Percentiles rank a stretch among this genome's conserved stretches.
These are phyloP conservation scores for Apodemia zela DNA, from an alignment of 2,888 invertebrate species.

Conservation along the genomic window DNA sequence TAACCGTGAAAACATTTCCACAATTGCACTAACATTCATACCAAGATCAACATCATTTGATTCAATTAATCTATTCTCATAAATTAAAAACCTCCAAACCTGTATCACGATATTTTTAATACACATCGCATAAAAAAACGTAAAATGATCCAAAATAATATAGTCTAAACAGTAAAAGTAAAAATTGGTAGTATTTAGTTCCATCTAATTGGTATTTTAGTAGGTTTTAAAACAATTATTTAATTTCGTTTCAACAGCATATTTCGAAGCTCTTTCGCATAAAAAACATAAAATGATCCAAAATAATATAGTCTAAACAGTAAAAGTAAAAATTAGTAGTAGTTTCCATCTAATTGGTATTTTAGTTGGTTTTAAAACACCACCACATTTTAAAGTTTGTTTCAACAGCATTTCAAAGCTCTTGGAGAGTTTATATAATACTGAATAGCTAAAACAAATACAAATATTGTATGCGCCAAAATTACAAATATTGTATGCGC, in stretches of 20 bases:
- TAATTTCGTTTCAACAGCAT: no score
- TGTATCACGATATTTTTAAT: conserved; percentile 7
- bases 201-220: background rate
- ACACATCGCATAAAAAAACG: background rate
- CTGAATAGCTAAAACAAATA: no score
- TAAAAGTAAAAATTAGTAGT: background rate
- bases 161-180: background rate
- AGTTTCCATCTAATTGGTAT: background rate
- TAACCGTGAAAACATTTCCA: conserved; percentile 63
- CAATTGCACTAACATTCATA: conserved; percentile 54
- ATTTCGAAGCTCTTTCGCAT: no score
- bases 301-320: background rate
- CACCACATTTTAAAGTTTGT: background rate
- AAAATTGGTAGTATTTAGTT: background rate
- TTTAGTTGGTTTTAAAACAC: background rate
- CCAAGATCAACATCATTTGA: conserved; percentile 39
- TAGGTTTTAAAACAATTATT: no score
- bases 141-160: background rate
- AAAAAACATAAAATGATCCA: background rate
- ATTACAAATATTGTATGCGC: no score
- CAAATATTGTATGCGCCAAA: no score
- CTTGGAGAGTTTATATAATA: no score
- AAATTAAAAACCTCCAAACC: conserved; percentile 2
- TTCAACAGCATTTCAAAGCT: background rate
- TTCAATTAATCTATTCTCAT: conserved; percentile 14